Evolutionary conservation across 2,113 vertebrate species (phyloP).

Genomic region (Lophochroa leadbeateri): DNA sequence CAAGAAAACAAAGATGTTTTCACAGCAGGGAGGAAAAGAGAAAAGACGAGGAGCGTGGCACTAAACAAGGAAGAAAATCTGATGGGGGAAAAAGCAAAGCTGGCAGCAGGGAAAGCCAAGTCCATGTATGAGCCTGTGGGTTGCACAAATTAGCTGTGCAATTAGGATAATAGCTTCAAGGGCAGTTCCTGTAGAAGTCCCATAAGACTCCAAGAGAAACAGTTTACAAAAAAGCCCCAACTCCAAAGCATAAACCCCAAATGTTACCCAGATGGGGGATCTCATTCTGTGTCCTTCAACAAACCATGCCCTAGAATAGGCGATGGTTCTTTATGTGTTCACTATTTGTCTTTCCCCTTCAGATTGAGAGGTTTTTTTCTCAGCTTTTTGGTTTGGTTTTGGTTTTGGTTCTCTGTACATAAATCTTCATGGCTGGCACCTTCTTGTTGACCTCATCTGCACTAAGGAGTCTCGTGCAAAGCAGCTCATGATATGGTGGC

Average conservation of each 20-base stretch:
- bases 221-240: not conserved
- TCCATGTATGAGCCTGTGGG: not conserved
- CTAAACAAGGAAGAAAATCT: conserved; percentile 43
- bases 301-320: not conserved
- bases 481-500: not conserved
- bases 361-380: not conserved
- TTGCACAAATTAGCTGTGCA: not conserved
- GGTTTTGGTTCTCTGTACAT: not conserved
- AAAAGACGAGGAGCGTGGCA: not conserved
- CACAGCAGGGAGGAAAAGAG: not conserved
- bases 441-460: not conserved
- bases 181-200: not conserved
- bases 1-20: not conserved
- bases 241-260: not conserved
- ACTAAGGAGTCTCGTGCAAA: not conserved
- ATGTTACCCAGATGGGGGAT: not conserved
- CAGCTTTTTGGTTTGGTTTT: not conserved
- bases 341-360: not conserved
- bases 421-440: not conserved
- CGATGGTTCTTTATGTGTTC: not conserved
- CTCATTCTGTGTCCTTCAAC: not conserved
- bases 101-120: not conserved
- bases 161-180: conserved; percentile 41
- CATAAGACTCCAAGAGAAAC: not conserved
- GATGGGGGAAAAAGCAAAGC: not conserved